Evolutionary conservation across 1,140 invertebrate species (phyloP).

Genomic region (Rhagoletis zephyria): DNA sequence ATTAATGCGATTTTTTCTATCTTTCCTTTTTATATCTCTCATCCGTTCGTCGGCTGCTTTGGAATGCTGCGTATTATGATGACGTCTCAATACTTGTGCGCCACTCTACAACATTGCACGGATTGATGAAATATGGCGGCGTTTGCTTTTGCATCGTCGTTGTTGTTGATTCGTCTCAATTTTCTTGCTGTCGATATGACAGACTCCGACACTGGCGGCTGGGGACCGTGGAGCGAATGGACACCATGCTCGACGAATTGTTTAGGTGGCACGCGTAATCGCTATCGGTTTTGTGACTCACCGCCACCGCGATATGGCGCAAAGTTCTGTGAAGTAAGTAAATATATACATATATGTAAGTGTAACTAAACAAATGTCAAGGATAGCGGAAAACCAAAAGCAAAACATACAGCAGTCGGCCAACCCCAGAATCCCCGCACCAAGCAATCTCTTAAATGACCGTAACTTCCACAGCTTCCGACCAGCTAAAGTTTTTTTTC

Average conservation of each 20-base stretch:
- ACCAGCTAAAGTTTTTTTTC: neutral
- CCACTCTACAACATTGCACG: neutral
- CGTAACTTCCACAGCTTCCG: neutral
- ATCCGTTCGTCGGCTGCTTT: neutral
- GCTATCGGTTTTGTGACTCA: constrained; percentile 88
- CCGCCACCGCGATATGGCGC: constrained; percentile 87
- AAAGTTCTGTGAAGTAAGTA: constrained; percentile 85
- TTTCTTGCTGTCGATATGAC: constrained; percentile 15
- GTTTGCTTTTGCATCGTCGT: neutral
- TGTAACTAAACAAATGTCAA: constrained; percentile 21
- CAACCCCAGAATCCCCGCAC: neutral
- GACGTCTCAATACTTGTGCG: neutral
- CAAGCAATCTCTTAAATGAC: constrained; percentile 5
- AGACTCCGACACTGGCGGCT: constrained; percentile 85
- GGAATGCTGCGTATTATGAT: neutral
- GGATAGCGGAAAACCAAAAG: neutral
- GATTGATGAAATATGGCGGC: neutral
- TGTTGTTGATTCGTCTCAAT: neutral
- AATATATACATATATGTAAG: neutral
- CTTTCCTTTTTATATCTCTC: constrained; percentile 37
- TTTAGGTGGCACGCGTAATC: constrained; percentile 82
- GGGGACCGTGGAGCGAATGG: constrained; percentile 88
- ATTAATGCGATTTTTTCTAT: constrained; percentile 31
- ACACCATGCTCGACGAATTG: constrained; percentile 86
- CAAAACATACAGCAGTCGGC: neutral